Evolutionary conservation across 1,140 invertebrate species (phyloP).

Genomic region (Drosophila sucinea): DNA sequence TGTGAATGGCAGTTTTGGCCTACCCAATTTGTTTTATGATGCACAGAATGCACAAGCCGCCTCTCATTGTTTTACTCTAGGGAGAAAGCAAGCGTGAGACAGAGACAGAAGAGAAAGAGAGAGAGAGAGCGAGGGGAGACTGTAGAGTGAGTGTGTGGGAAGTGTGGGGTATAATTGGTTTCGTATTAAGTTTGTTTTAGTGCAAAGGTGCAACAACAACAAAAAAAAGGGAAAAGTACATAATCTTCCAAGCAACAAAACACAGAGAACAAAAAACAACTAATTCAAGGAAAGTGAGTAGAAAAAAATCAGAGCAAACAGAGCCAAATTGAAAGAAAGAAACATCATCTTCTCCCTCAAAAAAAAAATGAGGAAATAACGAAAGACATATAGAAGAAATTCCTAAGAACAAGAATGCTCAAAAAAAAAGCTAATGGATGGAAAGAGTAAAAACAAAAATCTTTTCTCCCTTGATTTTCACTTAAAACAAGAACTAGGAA

Average conservation of each 20-base stretch:
- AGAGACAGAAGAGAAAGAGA: slow-evolving; percentile 40
- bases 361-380: background rate
- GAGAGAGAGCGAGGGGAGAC: slow-evolving; percentile 32
- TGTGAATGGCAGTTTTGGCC: slow-evolving; percentile 62
- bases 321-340: background rate
- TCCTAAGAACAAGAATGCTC: too few species aligned
- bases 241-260: background rate
- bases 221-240: background rate
- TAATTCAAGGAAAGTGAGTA: too few species aligned
- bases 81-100: slow-evolving; percentile 32
- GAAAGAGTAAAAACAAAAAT: background rate
- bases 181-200: background rate
- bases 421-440: background rate
- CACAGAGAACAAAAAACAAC: background rate
- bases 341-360: background rate
- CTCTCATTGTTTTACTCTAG: slow-evolving; percentile 51
- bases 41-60: slow-evolving; percentile 49
- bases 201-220: background rate
- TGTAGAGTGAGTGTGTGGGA: slow-evolving; percentile 43
- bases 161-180: slow-evolving; percentile 14
- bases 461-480: too few species aligned
- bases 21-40: slow-evolving; percentile 76
- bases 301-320: background rate
- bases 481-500: too few species aligned
- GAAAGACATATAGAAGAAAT: too few species aligned